These are phyloP conservation scores for Tigriopus japonicus DNA, from an alignment of 1,140 invertebrate species.

Conservation along the genomic window DNA sequence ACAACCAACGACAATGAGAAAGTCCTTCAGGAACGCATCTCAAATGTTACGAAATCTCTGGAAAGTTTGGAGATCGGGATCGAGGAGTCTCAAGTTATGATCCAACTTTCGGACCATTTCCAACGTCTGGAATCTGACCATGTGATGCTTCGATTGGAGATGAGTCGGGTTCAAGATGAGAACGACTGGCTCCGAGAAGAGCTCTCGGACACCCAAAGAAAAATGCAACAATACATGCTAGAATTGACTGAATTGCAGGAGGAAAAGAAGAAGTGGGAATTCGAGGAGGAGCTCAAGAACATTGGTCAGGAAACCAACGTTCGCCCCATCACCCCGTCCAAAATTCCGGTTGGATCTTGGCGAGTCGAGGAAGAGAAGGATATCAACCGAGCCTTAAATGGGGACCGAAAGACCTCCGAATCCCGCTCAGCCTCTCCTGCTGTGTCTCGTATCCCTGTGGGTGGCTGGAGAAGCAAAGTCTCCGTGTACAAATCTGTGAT, in stretches of 20 bases:
- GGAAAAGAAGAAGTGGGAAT: slow-evolving; percentile 5
- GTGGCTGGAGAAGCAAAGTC: slow-evolving; percentile 7
- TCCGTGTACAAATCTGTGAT: slow-evolving; percentile 7
- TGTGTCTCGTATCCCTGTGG: background rate
- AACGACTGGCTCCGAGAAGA: slow-evolving; percentile 15
- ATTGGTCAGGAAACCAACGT: slow-evolving; percentile 1
- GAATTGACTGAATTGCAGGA: slow-evolving; percentile 1
- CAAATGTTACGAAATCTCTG: slow-evolving; percentile 2
- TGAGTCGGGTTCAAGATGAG: slow-evolving; percentile 9
- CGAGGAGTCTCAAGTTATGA: slow-evolving; percentile 7
- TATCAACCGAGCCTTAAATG: slow-evolving; percentile 11
- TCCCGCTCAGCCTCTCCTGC: slow-evolving; percentile 2
- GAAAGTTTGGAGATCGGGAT: slow-evolving; percentile 12
- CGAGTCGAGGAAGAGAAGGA: slow-evolving; percentile 14
- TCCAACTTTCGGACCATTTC: slow-evolving; percentile 9
- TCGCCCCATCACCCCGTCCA: slow-evolving; percentile 8
- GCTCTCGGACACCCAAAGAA: slow-evolving; percentile 11
- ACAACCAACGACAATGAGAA: background rate
- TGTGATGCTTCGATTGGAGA: slow-evolving; percentile 2
- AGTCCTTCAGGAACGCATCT: background rate
- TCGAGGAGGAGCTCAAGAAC: slow-evolving; percentile 6
- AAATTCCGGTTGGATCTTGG: slow-evolving; percentile 13
- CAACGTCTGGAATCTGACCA: slow-evolving; percentile 7
- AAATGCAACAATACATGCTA: slow-evolving; percentile 1
- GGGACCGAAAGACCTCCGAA: background rate